Conservation (phyloP, 1,140 invertebrate species). For the Pseudomyrmex cubaensis region DNA sequence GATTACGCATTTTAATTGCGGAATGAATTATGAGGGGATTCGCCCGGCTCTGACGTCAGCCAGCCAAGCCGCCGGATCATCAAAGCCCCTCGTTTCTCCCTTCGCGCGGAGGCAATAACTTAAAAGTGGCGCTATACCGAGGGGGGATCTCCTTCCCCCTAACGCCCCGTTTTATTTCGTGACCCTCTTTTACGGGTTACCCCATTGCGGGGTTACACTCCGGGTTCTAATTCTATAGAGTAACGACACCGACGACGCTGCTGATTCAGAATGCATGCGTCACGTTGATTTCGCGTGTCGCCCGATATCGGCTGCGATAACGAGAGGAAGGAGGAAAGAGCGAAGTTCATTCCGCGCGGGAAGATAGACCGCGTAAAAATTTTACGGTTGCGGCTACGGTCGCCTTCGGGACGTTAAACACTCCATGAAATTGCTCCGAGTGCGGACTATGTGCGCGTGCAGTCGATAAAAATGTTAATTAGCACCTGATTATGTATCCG, state of each 20-base stretch:
- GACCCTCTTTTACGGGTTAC: constrained; percentile 46
- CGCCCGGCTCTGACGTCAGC: constrained; percentile 56
- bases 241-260: not conserved
- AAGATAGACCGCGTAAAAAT: constrained; percentile 1
- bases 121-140: constrained; percentile 40
- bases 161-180: constrained; percentile 58
- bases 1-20: constrained; percentile 64
- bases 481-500: constrained; percentile 16
- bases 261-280: constrained; percentile 56
- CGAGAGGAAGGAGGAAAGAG: too few species aligned
- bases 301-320: constrained; percentile 33
- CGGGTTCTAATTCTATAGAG: constrained; percentile 49
- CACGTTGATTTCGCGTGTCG: constrained; percentile 21
- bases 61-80: not conserved
- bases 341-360: not conserved
- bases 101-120: constrained; percentile 44
- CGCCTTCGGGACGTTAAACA: constrained; percentile 25
- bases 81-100: constrained; percentile 16
- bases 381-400: constrained; percentile 18
- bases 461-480: constrained; percentile 34
- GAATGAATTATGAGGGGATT: constrained; percentile 46
- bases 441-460: not conserved
- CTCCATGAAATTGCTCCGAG: constrained; percentile 23
- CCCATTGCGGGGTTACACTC: constrained; percentile 2
- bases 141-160: not conserved